phyloP scores from a whole-genome alignment of 2,113 vertebrate genomes.

The Acrocephalus kingi region DNA sequence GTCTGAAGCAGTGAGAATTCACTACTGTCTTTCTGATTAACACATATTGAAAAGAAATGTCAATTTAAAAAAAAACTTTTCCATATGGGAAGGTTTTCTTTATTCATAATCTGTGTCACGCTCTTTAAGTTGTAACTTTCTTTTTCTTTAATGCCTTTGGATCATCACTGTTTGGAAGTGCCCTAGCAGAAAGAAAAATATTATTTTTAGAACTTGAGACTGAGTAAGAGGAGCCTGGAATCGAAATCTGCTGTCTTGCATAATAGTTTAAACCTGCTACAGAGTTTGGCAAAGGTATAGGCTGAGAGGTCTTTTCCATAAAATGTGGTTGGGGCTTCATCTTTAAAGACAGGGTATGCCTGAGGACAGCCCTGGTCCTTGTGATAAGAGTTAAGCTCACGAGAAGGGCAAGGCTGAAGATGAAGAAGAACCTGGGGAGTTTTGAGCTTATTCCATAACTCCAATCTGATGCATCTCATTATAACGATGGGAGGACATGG shows the following conservation, averaged over 20 bases:
- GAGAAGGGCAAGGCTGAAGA: neutral
- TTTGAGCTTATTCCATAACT: neutral
- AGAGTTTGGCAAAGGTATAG: neutral
- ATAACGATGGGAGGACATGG: neutral
- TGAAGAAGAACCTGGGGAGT: neutral
- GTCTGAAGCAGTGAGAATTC: conserved; percentile 20
- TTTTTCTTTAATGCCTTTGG: conserved; percentile 17
- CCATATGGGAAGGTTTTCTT: neutral
- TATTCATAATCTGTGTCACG: neutral
- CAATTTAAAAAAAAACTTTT: neutral
- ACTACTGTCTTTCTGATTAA: conserved; percentile 6
- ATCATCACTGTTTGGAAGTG: conserved; percentile 8
- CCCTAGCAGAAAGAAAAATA: conserved; percentile 41
- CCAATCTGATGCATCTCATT: neutral
- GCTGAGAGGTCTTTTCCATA: neutral
- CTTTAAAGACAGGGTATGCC: neutral
- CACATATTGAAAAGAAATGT: conserved; percentile 24
- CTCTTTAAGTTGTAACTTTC: neutral
- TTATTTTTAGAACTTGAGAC: conserved; percentile 29
- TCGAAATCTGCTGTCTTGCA: neutral
- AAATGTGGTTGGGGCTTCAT: neutral
- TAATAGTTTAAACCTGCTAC: conserved; percentile 16
- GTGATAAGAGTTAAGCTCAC: neutral
- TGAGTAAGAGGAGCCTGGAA: conserved; percentile 5
- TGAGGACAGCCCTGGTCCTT: neutral